A percentile compares a stretch with the other conserved stretches of the same genome.
These are phyloP conservation scores for Zygothrica quintamaculata DNA, from an alignment of 2,888 invertebrate genomes.

Conservation along the genomic window DNA sequence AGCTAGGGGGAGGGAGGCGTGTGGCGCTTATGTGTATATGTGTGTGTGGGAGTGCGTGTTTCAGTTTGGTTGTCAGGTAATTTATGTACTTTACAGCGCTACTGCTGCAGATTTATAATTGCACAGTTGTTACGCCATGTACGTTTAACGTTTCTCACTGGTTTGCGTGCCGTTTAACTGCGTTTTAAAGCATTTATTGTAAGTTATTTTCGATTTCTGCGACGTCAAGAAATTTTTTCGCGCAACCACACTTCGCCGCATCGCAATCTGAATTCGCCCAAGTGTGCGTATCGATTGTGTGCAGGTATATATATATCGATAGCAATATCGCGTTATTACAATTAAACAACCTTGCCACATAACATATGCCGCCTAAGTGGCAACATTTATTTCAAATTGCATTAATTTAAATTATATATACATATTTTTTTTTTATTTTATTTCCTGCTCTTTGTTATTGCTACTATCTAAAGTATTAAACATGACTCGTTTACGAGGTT, in stretches of 20 bases:
- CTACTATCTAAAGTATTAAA: constrained; percentile 63
- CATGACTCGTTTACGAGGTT: constrained; percentile 83
- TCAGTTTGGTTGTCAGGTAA: constrained; percentile 51
- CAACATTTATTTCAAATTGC: constrained; percentile 3
- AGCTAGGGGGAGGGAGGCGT: constrained; percentile 22
- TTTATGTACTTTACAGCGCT: constrained; percentile 48
- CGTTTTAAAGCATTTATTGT: constrained; percentile 65
- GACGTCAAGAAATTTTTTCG: constrained; percentile 63
- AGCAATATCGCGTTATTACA: constrained; percentile 3
- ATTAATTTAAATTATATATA: background rate
- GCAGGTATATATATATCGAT: constrained; percentile 34
- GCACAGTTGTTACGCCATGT: constrained; percentile 57
- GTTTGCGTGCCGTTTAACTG: constrained; percentile 47
- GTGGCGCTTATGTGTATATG: constrained; percentile 36
- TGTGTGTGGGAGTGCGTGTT: constrained; percentile 41
- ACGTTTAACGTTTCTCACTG: constrained; percentile 60
- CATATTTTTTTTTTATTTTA: constrained; percentile 15
- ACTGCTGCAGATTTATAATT: constrained; percentile 48
- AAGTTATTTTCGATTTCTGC: constrained; percentile 55
- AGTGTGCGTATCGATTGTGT: constrained; percentile 31
- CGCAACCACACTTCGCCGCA: constrained; percentile 65
- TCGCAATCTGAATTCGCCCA: constrained; percentile 56
- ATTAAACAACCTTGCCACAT: constrained; percentile 27
- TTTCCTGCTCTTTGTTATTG: constrained; percentile 37
- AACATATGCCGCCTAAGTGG: background rate